Percentiles rank a stretch among this genome's conserved stretches.
These are phyloP conservation scores for Trichonephila inaurata DNA, from an alignment of 1,140 invertebrate species.

Conservation along the genomic window DNA sequence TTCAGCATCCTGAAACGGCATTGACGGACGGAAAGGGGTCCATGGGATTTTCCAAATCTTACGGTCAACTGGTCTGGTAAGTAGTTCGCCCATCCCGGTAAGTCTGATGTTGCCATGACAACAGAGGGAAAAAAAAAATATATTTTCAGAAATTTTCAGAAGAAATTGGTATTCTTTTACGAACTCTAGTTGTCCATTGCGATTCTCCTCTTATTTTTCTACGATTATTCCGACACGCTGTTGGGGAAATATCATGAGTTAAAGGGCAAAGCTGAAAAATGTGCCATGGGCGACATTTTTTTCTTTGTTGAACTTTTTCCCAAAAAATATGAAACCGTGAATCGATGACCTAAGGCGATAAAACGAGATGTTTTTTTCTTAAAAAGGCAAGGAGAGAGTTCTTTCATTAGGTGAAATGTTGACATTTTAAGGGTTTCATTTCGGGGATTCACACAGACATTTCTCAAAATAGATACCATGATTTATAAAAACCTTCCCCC, in stretches of 20 bases:
- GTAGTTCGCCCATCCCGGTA: background rate
- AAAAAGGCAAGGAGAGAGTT: no score
- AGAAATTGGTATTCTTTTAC: background rate
- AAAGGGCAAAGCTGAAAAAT: background rate
- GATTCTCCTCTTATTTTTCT: background rate
- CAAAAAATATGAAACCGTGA: background rate
- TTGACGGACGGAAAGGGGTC: background rate
- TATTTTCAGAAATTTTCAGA: background rate
- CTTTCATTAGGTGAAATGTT: no score
- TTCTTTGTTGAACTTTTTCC: no score
- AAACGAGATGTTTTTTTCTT: no score
- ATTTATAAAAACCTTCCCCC: no score
- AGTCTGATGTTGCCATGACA: background rate
- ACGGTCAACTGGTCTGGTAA: slow-evolving; percentile 1
- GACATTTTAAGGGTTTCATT: no score
- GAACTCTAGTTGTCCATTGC: background rate
- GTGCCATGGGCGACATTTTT: background rate
- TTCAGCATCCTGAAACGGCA: background rate
- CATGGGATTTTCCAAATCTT: slow-evolving; percentile 1
- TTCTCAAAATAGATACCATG: no score
- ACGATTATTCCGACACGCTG: background rate
- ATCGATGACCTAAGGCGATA: background rate
- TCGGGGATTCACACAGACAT: no score
- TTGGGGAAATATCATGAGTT: background rate
- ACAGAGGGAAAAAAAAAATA: background rate